A percentile compares a stretch with the other conserved stretches of the same genome.
These are phyloP conservation scores for Lasioglossum figueresi DNA, from an alignment of 2,888 invertebrate species.

Conservation along the genomic window DNA sequence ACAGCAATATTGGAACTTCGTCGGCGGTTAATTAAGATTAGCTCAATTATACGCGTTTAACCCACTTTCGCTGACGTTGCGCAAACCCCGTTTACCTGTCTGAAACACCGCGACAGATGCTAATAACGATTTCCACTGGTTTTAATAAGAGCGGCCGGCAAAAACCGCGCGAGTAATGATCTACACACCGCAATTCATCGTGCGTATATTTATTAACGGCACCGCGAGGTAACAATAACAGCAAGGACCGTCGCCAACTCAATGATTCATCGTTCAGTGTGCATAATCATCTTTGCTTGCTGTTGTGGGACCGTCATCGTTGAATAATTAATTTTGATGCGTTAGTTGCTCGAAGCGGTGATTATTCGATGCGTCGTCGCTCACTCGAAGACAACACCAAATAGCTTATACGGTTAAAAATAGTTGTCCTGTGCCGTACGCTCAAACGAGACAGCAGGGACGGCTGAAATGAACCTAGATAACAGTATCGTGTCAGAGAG, in stretches of 20 bases:
- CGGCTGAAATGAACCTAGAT: slow-evolving; percentile 40
- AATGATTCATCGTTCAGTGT: slow-evolving; percentile 61
- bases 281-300: slow-evolving; percentile 28
- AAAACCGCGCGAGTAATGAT: slow-evolving; percentile 34
- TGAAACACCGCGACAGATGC: slow-evolving; percentile 60
- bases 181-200: slow-evolving; percentile 52
- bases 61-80: slow-evolving; percentile 62
- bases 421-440: slow-evolving; percentile 30
- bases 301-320: slow-evolving; percentile 28
- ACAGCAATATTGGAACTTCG: slow-evolving; percentile 43
- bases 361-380: background rate
- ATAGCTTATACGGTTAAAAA: slow-evolving; percentile 28
- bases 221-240: slow-evolving; percentile 41
- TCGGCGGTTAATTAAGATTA: slow-evolving; percentile 59
- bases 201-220: slow-evolving; percentile 46
- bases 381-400: background rate
- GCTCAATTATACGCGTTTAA: slow-evolving; percentile 61
- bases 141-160: slow-evolving; percentile 50
- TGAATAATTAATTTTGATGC: slow-evolving; percentile 68
- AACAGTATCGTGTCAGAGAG: slow-evolving; percentile 38
- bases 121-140: slow-evolving; percentile 62
- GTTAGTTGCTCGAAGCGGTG: background rate
- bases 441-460: slow-evolving; percentile 46
- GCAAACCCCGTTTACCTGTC: slow-evolving; percentile 45
- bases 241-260: background rate